Percentiles rank a stretch among this genome's conserved stretches.
Conservation (phyloP, 2,113 vertebrate genomes). For the Centropus bengalensis region DNA sequence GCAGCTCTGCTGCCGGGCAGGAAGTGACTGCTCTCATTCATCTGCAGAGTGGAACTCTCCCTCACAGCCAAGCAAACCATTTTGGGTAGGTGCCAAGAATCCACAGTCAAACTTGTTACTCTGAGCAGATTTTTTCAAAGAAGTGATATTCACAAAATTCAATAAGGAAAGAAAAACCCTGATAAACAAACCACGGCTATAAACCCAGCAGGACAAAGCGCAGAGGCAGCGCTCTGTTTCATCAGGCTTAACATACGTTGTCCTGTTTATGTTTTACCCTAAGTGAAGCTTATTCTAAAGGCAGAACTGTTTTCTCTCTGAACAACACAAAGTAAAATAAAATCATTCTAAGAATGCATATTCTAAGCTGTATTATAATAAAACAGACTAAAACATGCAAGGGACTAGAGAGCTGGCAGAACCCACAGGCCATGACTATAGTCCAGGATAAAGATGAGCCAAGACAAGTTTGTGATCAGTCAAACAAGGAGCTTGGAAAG, state of each 20-base stretch:
- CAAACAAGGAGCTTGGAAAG: background rate
- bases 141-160: background rate
- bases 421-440: background rate
- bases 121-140: background rate
- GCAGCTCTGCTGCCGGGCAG: background rate
- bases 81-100: background rate
- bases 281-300: background rate
- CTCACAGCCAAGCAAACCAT: background rate
- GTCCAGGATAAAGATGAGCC: background rate
- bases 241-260: background rate
- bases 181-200: background rate
- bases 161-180: background rate
- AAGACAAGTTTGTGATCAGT: background rate
- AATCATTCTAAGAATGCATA: background rate
- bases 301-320: background rate
- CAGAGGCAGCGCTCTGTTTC: background rate
- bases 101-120: background rate
- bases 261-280: background rate
- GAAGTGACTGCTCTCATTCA: background rate
- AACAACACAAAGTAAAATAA: background rate
- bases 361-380: background rate
- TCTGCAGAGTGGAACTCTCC: background rate
- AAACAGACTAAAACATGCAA: background rate
- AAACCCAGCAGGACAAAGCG: background rate
- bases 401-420: background rate